These are phyloP conservation scores for Hetaerina titia DNA, from an alignment of 2,888 invertebrate genomes.

Conservation along the genomic window DNA sequence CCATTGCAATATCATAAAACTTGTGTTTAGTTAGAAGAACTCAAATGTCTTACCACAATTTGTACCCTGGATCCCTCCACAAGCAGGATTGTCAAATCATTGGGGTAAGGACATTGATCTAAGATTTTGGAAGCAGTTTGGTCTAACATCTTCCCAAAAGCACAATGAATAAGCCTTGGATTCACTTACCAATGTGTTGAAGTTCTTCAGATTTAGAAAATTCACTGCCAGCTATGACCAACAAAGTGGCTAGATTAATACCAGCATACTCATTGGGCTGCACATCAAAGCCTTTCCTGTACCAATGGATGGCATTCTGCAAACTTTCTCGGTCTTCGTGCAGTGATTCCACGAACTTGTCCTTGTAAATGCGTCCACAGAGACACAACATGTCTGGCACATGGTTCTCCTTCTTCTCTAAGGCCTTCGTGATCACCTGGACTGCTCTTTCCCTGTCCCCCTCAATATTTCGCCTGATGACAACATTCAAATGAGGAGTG, in stretches of 20 bases:
- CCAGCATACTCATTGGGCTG: slow-evolving; percentile 99
- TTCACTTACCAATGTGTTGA: slow-evolving; percentile 88
- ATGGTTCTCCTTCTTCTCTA: slow-evolving; percentile 95
- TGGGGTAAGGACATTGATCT: no score
- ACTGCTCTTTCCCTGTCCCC: slow-evolving; percentile 97
- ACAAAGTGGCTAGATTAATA: slow-evolving; percentile 97
- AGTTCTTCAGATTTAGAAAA: slow-evolving; percentile 94
- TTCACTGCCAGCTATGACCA: slow-evolving; percentile 97
- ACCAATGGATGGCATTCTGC: slow-evolving; percentile 97
- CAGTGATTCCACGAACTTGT: slow-evolving; percentile 97
- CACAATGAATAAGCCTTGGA: not conserved
- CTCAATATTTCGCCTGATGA: slow-evolving; percentile 89
- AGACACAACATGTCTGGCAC: slow-evolving; percentile 98
- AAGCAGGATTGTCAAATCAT: no score
- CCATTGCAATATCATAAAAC: no score
- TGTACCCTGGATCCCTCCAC: no score
- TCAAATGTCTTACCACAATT: no score
- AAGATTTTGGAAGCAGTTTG: no score
- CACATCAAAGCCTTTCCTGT: slow-evolving; percentile 97
- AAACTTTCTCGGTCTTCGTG: slow-evolving; percentile 93
- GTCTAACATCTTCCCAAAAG: no score
- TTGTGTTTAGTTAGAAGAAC: no score
- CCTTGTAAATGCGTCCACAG: slow-evolving; percentile 98
- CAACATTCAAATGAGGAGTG: not conserved
- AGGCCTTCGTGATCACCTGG: slow-evolving; percentile 92